Evolutionary conservation across 2,113 vertebrate genomes (phyloP).

Genomic region (Pangasianodon hypophthalmus): DNA sequence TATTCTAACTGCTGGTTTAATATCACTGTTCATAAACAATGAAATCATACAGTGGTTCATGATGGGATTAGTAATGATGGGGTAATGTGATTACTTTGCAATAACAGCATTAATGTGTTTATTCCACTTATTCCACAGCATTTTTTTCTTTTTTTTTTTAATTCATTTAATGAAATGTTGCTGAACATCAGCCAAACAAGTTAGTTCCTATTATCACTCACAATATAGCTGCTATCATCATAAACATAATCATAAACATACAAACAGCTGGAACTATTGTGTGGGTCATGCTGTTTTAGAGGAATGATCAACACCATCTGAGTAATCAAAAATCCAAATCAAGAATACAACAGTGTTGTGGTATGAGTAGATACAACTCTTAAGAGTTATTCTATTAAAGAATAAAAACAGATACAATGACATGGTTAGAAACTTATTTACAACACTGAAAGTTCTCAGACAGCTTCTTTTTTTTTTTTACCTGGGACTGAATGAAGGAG

Average conservation of each 20-base stretch:
- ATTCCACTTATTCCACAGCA: background rate
- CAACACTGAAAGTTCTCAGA: background rate
- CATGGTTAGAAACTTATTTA: background rate
- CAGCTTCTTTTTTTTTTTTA: constrained; percentile 57
- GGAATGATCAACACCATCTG: background rate
- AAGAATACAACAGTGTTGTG: background rate
- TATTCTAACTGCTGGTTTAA: background rate
- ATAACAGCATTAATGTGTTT: background rate
- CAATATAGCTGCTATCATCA: background rate
- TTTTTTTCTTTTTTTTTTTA: background rate
- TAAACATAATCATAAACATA: background rate
- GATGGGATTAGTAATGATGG: background rate
- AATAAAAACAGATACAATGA: background rate
- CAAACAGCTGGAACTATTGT: background rate
- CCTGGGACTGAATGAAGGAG: constrained; percentile 88
- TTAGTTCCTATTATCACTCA: background rate
- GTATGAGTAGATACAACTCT: background rate
- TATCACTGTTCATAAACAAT: background rate
- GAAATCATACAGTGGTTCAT: background rate
- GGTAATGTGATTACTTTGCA: background rate
- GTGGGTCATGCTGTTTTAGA: background rate
- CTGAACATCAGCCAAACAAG: background rate
- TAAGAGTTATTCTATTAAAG: background rate
- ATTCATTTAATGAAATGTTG: background rate
- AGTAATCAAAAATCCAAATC: background rate